Evolutionary conservation across 1,140 invertebrate species (phyloP).

Genomic region (Pseudomyrmex flavicornis): DNA sequence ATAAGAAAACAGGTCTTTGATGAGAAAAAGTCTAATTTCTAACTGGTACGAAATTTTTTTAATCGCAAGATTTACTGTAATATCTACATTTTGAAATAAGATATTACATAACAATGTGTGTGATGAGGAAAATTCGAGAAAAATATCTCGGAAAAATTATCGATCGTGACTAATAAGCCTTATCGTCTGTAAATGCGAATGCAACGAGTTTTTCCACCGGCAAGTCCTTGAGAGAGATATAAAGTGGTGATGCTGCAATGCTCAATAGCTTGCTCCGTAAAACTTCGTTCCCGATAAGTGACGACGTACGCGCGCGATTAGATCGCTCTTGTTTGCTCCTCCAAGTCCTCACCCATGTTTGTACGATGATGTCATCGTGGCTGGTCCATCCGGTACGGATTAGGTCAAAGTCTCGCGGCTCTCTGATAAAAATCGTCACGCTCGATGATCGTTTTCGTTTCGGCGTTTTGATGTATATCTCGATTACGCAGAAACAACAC

Average conservation of each 20-base stretch:
- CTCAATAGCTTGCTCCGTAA: slow-evolving; percentile 72
- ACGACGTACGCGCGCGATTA: slow-evolving; percentile 75
- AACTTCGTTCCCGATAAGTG: slow-evolving; percentile 74
- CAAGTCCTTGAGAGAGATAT: slow-evolving; percentile 26
- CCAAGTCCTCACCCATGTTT: slow-evolving; percentile 80
- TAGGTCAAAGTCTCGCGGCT: slow-evolving; percentile 68
- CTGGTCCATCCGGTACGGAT: slow-evolving; percentile 80
- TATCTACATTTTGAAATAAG: too few species aligned
- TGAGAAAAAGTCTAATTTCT: too few species aligned
- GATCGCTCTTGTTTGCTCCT: slow-evolving; percentile 79
- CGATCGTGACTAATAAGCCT: not conserved
- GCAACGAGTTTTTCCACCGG: not conserved
- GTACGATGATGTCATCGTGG: slow-evolving; percentile 76
- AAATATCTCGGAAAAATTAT: not conserved
- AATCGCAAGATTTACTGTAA: too few species aligned
- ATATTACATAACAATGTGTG: too few species aligned
- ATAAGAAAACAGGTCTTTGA: too few species aligned
- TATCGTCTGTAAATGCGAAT: slow-evolving; percentile 17
- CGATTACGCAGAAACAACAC: slow-evolving; percentile 32
- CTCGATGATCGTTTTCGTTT: slow-evolving; percentile 38
- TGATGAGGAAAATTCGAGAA: not conserved
- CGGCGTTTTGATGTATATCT: slow-evolving; percentile 1
- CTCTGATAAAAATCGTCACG: slow-evolving; percentile 67
- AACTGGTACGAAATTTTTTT: too few species aligned
- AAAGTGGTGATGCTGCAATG: slow-evolving; percentile 78